Conservation (phyloP, 2,797 vertebrate species). For the Phylloscopus collybita region DNA sequence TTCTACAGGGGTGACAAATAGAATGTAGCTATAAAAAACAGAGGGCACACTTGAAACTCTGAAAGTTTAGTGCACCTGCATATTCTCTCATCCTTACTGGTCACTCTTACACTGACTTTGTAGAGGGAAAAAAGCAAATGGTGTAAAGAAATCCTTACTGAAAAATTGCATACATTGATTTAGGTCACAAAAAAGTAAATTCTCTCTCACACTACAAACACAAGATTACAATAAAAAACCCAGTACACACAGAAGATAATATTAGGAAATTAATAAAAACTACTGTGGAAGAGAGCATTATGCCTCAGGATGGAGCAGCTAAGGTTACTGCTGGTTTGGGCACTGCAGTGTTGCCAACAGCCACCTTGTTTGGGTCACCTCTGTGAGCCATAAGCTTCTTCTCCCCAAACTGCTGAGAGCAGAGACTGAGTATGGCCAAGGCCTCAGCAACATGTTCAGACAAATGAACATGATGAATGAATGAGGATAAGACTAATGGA, state of each 20-base stretch:
- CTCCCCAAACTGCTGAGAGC: not conserved
- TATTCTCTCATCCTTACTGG: not conserved
- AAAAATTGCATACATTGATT: not conserved
- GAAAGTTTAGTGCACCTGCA: not conserved
- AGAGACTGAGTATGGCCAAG: not conserved
- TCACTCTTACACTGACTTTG: not conserved
- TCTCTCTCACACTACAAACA: not conserved
- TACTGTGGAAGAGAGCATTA: not conserved
- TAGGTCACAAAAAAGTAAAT: not conserved
- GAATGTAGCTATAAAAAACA: not conserved
- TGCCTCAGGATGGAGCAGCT: not conserved
- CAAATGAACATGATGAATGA: not conserved
- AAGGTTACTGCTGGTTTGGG: not conserved
- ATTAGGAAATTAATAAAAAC: not conserved
- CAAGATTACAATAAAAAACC: not conserved
- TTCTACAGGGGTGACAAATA: not conserved
- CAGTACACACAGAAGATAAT: not conserved
- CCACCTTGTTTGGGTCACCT: not conserved
- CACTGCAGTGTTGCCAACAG: not conserved
- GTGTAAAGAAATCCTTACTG: not conserved
- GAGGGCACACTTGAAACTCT: not conserved
- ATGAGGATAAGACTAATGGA: not conserved
- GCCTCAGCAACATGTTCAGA: not conserved
- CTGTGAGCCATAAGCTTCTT: not conserved
- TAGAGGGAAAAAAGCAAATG: not conserved